Evolutionary conservation across 2,888 invertebrate genomes (phyloP).

Genomic region (Perizoma flavofasciatum): DNA sequence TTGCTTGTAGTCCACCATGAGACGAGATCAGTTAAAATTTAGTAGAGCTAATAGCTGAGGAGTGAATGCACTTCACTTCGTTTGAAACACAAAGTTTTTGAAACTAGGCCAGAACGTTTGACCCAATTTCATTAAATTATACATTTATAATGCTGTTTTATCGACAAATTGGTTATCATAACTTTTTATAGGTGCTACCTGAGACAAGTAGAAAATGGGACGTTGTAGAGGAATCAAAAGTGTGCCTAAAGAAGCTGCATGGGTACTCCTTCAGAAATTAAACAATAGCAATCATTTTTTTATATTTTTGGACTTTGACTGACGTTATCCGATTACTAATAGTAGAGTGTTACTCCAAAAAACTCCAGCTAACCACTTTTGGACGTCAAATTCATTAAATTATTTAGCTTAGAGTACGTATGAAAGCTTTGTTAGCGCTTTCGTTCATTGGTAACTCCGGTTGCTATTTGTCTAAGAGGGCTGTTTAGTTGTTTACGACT

Average conservation of each 20-base stretch:
- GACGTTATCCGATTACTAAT: too few relatives aligned
- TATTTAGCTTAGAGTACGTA: too few relatives aligned
- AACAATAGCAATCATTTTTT: too few relatives aligned
- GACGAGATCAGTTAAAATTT: not conserved
- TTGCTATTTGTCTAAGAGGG: constrained; percentile 3
- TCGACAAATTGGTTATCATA: constrained; percentile 2
- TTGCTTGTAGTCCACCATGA: not conserved
- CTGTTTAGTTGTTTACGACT: constrained; percentile 16
- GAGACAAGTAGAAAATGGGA: too few relatives aligned
- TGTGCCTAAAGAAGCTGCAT: too few relatives aligned
- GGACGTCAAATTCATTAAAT: too few relatives aligned
- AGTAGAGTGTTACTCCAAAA: too few relatives aligned
- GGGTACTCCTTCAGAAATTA: too few relatives aligned
- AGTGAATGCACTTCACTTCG: constrained; percentile 33
- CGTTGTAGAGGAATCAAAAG: too few relatives aligned
- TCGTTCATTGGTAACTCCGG: not conserved
- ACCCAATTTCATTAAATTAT: constrained; percentile 18
- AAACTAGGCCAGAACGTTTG: constrained; percentile 22
- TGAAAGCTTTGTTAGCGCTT: not conserved
- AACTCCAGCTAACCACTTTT: too few relatives aligned
- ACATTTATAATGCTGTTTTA: constrained; percentile 5
- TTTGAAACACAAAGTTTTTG: constrained; percentile 4
- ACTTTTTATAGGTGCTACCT: too few relatives aligned
- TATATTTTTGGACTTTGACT: too few relatives aligned
- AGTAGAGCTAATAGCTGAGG: constrained; percentile 2